Evolutionary conservation across 2,113 vertebrate species (phyloP).

Genomic region (Gymnorhina tibicen): DNA sequence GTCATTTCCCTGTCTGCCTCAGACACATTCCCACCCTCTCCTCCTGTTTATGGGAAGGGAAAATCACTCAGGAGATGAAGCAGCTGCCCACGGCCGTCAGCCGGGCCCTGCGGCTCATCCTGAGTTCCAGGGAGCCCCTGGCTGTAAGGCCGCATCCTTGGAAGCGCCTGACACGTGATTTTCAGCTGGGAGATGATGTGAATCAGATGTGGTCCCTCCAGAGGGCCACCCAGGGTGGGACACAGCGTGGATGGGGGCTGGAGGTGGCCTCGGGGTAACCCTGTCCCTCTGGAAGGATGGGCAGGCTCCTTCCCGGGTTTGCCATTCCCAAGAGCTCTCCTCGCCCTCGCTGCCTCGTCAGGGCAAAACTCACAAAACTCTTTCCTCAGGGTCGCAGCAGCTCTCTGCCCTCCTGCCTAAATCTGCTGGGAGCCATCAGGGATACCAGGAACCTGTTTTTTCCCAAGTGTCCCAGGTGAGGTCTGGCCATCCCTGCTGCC

Average conservation of each 20-base stretch:
- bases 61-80: not conserved
- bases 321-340: not conserved
- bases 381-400: not conserved
- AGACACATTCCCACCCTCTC: not conserved
- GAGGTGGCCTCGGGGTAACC: not conserved
- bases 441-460: not conserved
- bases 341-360: fast-evolving
- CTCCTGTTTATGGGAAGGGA: not conserved
- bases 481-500: not conserved
- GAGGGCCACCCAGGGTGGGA: not conserved
- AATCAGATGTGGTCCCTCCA: not conserved
- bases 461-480: not conserved
- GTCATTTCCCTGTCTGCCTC: not conserved
- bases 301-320: not conserved
- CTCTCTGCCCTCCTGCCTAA: not conserved
- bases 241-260: fast-evolving
- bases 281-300: not conserved
- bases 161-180: not conserved
- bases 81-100: fast-evolving
- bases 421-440: not conserved
- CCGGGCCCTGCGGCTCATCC: fast-evolving
- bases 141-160: not conserved
- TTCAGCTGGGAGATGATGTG: not conserved
- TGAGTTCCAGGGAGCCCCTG: not conserved
- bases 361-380: not conserved